Base-by-base conservation (phyloP, 2,113 vertebrate genomes). In the Otocyon megalotis region DNA sequence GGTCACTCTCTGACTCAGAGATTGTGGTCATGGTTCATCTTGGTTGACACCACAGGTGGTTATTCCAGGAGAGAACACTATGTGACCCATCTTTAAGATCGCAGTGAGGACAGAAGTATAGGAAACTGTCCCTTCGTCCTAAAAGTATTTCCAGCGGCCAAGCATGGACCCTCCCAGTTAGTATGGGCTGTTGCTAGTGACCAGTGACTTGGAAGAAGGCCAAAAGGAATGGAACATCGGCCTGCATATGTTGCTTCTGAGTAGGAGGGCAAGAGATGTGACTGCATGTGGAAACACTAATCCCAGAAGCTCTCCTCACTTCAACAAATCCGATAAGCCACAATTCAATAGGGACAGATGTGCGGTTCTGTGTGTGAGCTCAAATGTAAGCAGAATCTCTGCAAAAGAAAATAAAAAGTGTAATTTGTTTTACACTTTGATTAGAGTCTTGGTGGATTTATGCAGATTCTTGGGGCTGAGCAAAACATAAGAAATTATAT, bases 11-110 rank as follows among this genome's bases (percentile, higher is more conserved):
- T 84, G 32, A 88, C 48, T 53, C 28, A 88, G 76, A 83, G 65
- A 62, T 7, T 30, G 6, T 37, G 67, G 35, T 74, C 63, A 74
- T 28, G 26, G 48, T 54, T 88, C 62, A 11, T 67, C 86, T 71
- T 3, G 10, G n/a, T 82, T 96, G 88, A 54, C 19, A 48, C 56
- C 48, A 9, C 5, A 54, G 17, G 37, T 79, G 48, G 53, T 65
- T 94, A 67, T 54, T 94, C 13, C 14, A 94, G 67, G 67, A 80
- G 83, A 85, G n/a, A 69, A 74, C 15, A 84, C 35, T 80, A 88
- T 50, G 53, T 28, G 76, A 63, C 22, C 17, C 28, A 77, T 37
- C 67, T 71, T 71, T 92, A 89, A 89, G 83, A 56, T 6, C 19
- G 15, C 37, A 90, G 69, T 86, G 54, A 67, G 90, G 54, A 83